phyloP scores from a whole-genome alignment of 2,888 invertebrate species.

The Keiferia lycopersicella region DNA sequence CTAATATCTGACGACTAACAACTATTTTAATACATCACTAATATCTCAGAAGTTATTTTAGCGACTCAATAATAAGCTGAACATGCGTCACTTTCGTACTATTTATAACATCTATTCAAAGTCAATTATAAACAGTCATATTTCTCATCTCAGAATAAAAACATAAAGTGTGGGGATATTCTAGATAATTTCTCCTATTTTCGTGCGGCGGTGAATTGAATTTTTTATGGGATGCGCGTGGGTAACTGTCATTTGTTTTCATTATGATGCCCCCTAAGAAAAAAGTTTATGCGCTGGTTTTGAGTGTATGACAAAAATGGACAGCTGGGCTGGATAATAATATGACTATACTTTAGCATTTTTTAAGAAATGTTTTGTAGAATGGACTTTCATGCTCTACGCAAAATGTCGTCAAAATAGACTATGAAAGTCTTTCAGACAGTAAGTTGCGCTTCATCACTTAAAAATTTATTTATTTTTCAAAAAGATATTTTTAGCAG shows the following conservation, averaged over 20 bases:
- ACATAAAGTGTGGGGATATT: slow-evolving; percentile 51
- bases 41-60: slow-evolving; percentile 8
- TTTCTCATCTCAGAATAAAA: slow-evolving; percentile 42
- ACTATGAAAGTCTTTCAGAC: too few species aligned
- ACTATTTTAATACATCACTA: slow-evolving; percentile 2
- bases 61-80: slow-evolving; percentile 1
- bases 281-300: slow-evolving; percentile 27
- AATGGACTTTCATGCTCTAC: too few species aligned
- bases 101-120: slow-evolving; percentile 39
- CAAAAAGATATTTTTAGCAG: too few species aligned
- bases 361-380: too few species aligned
- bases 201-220: slow-evolving; percentile 65
- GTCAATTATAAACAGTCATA: slow-evolving; percentile 53
- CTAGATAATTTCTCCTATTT: slow-evolving; percentile 67
- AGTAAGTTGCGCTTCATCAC: too few species aligned
- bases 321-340: neutral
- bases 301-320: slow-evolving; percentile 21
- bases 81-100: slow-evolving; percentile 11
- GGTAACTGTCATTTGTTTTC: slow-evolving; percentile 74
- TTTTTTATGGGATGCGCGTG: slow-evolving; percentile 72
- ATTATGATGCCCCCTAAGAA: slow-evolving; percentile 62
- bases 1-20: slow-evolving; percentile 1
- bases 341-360: neutral
- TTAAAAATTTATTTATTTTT: too few species aligned
- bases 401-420: too few species aligned